Evolutionary conservation across 2,888 invertebrate species (phyloP), one percentile per base, ranked within the genome.

Genomic region (Leptinotarsa peninsularis): DNA sequence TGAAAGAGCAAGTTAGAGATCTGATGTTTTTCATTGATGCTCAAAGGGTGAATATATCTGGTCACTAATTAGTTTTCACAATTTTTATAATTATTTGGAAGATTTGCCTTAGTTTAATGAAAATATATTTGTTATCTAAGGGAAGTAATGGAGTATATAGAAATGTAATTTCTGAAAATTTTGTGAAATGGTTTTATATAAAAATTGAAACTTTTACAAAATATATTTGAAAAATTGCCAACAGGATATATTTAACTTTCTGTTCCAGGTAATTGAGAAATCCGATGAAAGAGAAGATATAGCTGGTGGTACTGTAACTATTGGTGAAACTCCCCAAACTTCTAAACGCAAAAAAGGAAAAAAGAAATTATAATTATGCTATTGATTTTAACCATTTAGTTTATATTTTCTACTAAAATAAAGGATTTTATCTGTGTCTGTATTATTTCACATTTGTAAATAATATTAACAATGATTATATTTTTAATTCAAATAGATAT

Each of bases 11-110:
- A 90, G 91, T 99, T 13, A 91, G 96, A 52, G 99, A 99, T 90
- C 91, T 99, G 68, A 98, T 98, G 97, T 98, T 99, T 90, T 98
- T 95, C 87, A 92, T 99, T 83, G 96, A 98, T 81, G 98, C 98
- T 1, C 95, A 95, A 86, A 84, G 87, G 76, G 87, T 87, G 72
- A 77, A 81, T 78, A 72, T 63, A 33, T 15, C n/a, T 2, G 4
- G 4, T 52, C n/a, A 52, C n/a, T 52, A 17, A 52, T 52, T 2
- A 4, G 4, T 17, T n/a, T 50, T 33, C 1, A 33, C 33, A 5
- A 33, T 5, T 33, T 43, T 43, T 43, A 43, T 10, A 43, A 43
- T 43, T 43, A 43, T 43, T 43, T 5, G 13, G 10, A 43, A 43
- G 43, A 43, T 43, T 13, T 43, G 43, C 10, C 43, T 43, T 43